phyloP scores from a whole-genome alignment of 2,797 vertebrate species.

The Falco berigora region DNA sequence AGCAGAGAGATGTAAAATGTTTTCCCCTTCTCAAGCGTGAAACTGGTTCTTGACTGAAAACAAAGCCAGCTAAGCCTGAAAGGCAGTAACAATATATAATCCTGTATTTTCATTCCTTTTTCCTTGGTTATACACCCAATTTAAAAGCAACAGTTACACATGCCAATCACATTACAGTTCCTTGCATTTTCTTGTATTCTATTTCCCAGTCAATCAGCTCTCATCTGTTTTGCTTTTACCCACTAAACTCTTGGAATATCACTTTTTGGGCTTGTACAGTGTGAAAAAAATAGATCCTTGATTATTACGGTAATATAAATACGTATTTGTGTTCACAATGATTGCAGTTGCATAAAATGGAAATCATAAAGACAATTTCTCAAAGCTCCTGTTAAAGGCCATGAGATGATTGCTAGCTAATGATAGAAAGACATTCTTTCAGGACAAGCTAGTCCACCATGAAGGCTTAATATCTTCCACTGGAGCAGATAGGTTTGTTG shows the following conservation, averaged over 20 bases:
- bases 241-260: not conserved
- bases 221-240: constrained; percentile 14
- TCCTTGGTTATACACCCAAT: not conserved
- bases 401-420: not conserved
- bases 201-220: not conserved
- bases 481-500: not conserved
- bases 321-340: not conserved
- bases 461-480: not conserved
- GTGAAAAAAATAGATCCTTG: not conserved
- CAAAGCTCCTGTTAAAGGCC: not conserved
- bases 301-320: not conserved
- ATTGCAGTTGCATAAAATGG: not conserved
- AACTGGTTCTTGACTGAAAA: not conserved
- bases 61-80: not conserved
- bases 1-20: not conserved
- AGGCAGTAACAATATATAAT: not conserved
- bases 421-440: not conserved
- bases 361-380: not conserved
- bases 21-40: not conserved
- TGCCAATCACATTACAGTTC: not conserved
- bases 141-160: not conserved
- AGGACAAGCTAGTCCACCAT: not conserved
- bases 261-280: not conserved
- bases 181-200: constrained; percentile 5
- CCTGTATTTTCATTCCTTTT: not conserved